Evolutionary conservation across 1,140 invertebrate genomes (phyloP), one percentile per base, ranked within the genome.

Genomic region (Mercenaria mercenaria): DNA sequence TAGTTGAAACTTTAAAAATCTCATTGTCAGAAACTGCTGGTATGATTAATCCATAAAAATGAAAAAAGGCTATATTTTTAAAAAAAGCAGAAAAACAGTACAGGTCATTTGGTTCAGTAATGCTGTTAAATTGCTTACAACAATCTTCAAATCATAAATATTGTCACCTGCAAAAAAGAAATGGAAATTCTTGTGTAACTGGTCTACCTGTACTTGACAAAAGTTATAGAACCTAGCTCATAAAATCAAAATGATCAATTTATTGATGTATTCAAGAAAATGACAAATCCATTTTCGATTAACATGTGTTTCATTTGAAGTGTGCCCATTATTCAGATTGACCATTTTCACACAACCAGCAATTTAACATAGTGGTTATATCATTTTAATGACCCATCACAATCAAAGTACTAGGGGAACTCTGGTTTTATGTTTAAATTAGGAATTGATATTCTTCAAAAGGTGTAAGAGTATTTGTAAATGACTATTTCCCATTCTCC

Each of bases 291-390:
- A 72, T 72, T 72, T 72, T 72, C 34, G 1, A 37, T 39, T 2
- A 72, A 72, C 6, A 10, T 72, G 67, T 29, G n/a, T 37, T 41
- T 6, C 10, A 37, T 72, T 72, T 41, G 23, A 20, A 39, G 10
- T 18, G 39, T 23, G 23, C 23, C 37, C 2, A 39, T 37, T 72
- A 41, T 72, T 29, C 2, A 39, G 67, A 72, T 18, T 39, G 37
- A 3, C 34, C 67, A 37, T 72, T 72, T 26, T 4, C 37, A 32
- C 6, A 72, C 37, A 23, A 72, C 32, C 23, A 72, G 20, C 67
- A 39, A 72, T 72, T 67, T 72, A 41, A 29, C 29, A n/a, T 72
- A 15, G 29, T 72, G 34, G 67, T 72, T 39, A 72, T 72, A 41
- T 37, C 67, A 39, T 23, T 41, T 72, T 72, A 72, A 72, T 72